These are phyloP conservation scores for Cylas formicarius DNA, from an alignment of 1,140 invertebrate species.

Conservation along the genomic window DNA sequence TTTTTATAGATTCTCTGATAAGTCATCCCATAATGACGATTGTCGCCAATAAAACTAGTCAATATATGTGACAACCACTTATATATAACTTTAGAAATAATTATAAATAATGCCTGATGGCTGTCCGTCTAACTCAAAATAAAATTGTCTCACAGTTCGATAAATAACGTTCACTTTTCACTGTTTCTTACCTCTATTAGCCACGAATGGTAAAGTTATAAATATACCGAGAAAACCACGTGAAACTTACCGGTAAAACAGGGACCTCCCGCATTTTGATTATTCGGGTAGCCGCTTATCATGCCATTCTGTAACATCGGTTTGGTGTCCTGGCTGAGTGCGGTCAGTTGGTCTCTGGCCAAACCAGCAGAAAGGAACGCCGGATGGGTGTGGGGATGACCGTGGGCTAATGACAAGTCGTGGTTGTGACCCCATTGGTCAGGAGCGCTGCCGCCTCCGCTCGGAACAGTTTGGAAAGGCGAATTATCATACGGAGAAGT, in stretches of 20 bases:
- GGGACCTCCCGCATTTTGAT: conserved; percentile 51
- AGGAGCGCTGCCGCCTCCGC: conserved; percentile 53
- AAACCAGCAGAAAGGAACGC: conserved; percentile 49
- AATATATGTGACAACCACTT: no score
- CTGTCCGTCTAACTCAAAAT: no score
- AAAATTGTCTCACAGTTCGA: no score
- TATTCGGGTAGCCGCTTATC: conserved; percentile 62
- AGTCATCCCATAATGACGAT: no score
- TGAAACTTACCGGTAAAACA: conserved; percentile 63
- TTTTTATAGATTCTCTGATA: no score
- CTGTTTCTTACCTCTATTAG: no score
- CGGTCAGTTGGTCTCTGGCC: conserved; percentile 43
- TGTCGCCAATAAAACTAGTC: no score
- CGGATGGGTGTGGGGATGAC: conserved; percentile 52
- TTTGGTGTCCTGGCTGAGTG: conserved; percentile 57
- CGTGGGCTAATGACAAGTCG: conserved; percentile 43
- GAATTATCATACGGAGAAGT: conserved; percentile 60
- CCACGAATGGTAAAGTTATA: neutral
- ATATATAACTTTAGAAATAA: no score
- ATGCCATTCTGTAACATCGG: conserved; percentile 66
- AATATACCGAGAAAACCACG: neutral
- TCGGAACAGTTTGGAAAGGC: conserved; percentile 77
- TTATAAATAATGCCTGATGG: no score
- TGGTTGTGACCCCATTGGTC: conserved; percentile 46
- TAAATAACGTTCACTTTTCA: no score